phyloP scores from a whole-genome alignment of 1,140 invertebrate species.

The Panonychus citri region DNA sequence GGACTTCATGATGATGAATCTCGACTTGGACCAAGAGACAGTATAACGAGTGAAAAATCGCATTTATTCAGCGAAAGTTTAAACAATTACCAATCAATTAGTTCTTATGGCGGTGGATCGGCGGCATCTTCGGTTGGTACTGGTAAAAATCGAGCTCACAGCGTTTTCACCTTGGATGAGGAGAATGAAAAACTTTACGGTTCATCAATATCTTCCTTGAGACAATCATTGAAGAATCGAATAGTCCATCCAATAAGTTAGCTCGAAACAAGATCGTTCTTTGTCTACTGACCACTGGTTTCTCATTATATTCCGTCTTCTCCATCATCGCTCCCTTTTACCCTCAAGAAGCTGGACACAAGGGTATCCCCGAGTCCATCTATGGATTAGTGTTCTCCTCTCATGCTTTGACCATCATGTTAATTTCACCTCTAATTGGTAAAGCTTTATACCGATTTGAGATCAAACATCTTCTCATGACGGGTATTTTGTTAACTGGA shows the following conservation, averaged over 20 bases:
- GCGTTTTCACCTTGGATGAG: neutral
- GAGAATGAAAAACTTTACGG: neutral
- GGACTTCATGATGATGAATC: neutral
- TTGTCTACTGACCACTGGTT: neutral
- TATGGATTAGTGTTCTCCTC: conserved; percentile 46
- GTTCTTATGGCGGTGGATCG: too few species aligned
- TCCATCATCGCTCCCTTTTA: neutral
- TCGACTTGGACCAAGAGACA: neutral
- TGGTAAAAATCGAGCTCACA: neutral
- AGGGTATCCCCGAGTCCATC: conserved; percentile 36
- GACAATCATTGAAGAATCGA: neutral
- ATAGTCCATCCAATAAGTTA: neutral
- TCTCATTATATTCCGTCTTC: neutral
- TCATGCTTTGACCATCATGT: conserved; percentile 41
- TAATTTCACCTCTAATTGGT: conserved; percentile 41
- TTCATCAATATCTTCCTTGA: neutral
- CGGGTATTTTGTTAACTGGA: conserved; percentile 20
- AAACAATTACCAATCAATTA: neutral
- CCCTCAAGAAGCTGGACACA: conserved; percentile 16
- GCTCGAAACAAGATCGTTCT: neutral
- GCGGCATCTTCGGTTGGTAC: neutral
- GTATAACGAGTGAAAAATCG: neutral
- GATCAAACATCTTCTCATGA: conserved; percentile 28
- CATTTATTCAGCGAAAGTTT: neutral
- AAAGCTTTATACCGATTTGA: conserved; percentile 31